These are phyloP conservation scores for Kryptolebias marmoratus DNA, from an alignment of 2,113 vertebrate genomes.

Conservation along the genomic window DNA sequence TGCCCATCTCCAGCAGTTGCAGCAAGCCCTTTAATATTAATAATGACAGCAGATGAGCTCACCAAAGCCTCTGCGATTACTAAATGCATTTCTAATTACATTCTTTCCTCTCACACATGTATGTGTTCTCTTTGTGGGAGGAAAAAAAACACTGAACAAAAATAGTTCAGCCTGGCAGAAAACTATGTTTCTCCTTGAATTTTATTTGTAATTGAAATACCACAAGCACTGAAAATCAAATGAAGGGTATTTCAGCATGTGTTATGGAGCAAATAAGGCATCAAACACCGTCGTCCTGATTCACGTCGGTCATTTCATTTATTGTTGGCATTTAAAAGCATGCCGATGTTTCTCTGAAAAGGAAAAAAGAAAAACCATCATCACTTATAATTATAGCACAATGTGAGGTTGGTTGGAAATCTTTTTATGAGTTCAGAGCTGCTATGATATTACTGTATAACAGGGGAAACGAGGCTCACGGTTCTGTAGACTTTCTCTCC, in stretches of 20 bases:
- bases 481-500: no score
- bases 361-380: no score
- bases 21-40: no score
- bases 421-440: no score
- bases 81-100: neutral
- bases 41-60: neutral
- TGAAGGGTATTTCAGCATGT: neutral
- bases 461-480: no score
- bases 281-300: neutral
- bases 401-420: no score
- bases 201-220: conserved; percentile 18
- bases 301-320: neutral
- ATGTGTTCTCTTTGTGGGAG: neutral
- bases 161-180: conserved; percentile 4
- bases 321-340: conserved; percentile 1
- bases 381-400: no score
- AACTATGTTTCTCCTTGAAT: conserved; percentile 9
- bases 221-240: conserved; percentile 3
- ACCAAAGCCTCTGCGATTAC: conserved; percentile 5
- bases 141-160: conserved; percentile 18
- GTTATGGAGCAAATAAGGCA: neutral
- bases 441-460: no score
- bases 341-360: neutral
- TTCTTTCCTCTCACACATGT: conserved; percentile 14
- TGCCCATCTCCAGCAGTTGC: no score